A percentile compares a stretch with the other conserved stretches of the same genome.
These are phyloP conservation scores for Chlorops oryzae DNA, from an alignment of 1,140 invertebrate species.

Conservation along the genomic window DNA sequence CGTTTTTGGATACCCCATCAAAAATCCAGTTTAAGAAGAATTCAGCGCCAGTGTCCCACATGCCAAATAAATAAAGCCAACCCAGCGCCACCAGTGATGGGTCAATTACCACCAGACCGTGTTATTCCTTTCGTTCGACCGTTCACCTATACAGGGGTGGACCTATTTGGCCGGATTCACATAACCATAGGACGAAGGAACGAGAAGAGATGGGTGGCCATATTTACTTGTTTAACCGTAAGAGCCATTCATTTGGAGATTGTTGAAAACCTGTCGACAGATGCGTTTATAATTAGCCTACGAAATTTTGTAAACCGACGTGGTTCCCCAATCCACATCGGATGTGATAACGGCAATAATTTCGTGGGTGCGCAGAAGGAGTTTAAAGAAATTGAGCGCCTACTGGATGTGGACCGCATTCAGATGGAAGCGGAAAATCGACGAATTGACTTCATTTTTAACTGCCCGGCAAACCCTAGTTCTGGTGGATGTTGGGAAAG, in stretches of 20 bases:
- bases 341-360: constrained; percentile 42
- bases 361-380: constrained; percentile 34
- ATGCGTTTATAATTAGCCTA: constrained; percentile 15
- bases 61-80: constrained; percentile 12
- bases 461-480: constrained; percentile 27
- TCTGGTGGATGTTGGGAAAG: constrained; percentile 24
- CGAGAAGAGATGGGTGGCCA: constrained; percentile 22
- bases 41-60: background rate
- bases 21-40: background rate
- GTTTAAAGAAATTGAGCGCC: constrained; percentile 12
- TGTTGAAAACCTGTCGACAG: constrained; percentile 9
- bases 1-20: no score
- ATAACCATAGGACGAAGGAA: constrained; percentile 15
- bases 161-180: constrained; percentile 10
- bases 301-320: constrained; percentile 22
- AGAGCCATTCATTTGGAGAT: constrained; percentile 21
- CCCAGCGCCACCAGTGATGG: constrained; percentile 2
- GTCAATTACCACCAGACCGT: constrained; percentile 1
- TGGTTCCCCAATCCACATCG: constrained; percentile 24
- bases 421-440: background rate
- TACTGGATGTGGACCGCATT: background rate
- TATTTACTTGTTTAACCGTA: constrained; percentile 22
- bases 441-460: constrained; percentile 27
- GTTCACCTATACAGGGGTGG: constrained; percentile 12
- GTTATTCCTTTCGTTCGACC: constrained; percentile 1